Evolutionary conservation across 2,113 vertebrate species (phyloP).

Genomic region (Neodon shergylaensis): DNA sequence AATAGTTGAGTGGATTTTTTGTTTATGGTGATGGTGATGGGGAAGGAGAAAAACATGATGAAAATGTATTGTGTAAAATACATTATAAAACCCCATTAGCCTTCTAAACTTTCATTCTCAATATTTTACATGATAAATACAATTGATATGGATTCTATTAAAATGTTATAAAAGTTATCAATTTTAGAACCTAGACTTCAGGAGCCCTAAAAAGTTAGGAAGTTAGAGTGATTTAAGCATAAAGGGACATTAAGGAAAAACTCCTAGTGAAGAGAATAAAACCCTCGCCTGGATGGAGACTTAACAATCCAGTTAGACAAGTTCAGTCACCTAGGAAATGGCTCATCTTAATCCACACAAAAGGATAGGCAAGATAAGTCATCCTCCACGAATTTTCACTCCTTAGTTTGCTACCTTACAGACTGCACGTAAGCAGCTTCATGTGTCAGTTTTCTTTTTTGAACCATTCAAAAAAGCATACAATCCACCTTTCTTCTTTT

Average conservation of each 20-base stretch:
- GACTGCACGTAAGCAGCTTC: background rate
- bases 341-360: background rate
- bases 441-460: background rate
- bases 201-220: background rate
- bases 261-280: background rate
- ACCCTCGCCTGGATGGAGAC: background rate
- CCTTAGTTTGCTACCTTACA: background rate
- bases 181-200: background rate
- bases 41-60: background rate
- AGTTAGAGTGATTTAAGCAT: background rate
- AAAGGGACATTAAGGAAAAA: background rate
- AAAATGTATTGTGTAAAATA: background rate
- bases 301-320: background rate
- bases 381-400: background rate
- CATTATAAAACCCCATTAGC: background rate
- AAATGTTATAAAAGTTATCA: background rate
- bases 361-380: background rate
- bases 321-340: background rate
- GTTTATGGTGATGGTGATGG: background rate
- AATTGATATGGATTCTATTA: background rate
- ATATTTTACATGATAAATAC: background rate
- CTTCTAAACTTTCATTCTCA: conserved; percentile 11
- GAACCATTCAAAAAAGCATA: background rate
- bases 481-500: background rate
- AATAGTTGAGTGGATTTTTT: background rate